Base-by-base conservation (phyloP, 2,797 vertebrate species). In the Hybognathus amarus region DNA sequence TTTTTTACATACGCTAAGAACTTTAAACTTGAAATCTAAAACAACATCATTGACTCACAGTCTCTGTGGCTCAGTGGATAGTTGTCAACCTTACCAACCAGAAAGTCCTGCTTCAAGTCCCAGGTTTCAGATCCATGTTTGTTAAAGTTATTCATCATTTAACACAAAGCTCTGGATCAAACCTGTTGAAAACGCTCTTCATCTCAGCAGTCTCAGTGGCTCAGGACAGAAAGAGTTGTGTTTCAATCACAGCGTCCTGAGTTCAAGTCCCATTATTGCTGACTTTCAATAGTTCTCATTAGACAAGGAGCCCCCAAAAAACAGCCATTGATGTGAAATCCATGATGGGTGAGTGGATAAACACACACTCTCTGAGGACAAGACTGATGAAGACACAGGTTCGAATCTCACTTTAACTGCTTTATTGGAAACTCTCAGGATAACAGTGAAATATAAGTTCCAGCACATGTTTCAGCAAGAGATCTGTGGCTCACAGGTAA, bases 41-140 rank as follows among this genome's bases (percentile, higher is more conserved):
- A 9, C 9, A 22, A 2, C 8, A 11, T 4, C 9, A 5, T n/a
- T n/a, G 0, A 1, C 1, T 36, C 5, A 36, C 33, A 36, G 8
- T 2, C 8, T 36, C 30, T 30, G 30, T 30, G 30, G 30, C 30
- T 33, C 9, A 56, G 22, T 0, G 54, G 54, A n/a, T n/a, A 11
- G 54, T 56, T 22, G 9, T 56, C 22, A 4, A 4, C 0, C 1
- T 10, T 5, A 1, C 22, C 22, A n/a, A 56, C 22, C 22, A 4
- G 54, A 56, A 11, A n/a, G 54, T 56, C 9, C 9, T 11, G 9
- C 9, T 56, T 56, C 54, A n/a, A n/a, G 11, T 11, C 54, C 22
- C 9, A n/a, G 30, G 30, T 33, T 33, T 3, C 30, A 3, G 30
- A 3, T 33, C 30, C 30, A 33, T 0, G 3, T 56, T 56, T 56